phyloP scores from a whole-genome alignment of 1,140 invertebrate genomes.

The Papilio xuthus region DNA sequence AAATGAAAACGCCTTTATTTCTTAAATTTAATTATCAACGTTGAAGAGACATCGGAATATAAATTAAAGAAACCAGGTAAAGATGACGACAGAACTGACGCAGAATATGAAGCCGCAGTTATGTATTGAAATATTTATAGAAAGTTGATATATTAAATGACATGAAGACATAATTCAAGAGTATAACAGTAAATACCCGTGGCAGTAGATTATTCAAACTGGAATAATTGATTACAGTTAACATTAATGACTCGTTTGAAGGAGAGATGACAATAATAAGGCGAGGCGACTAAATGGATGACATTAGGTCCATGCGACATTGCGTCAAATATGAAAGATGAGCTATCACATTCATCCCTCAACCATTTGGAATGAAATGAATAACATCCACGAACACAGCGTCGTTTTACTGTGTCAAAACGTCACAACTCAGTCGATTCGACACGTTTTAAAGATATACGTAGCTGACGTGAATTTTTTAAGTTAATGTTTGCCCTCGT shows the following conservation, averaged over 20 bases:
- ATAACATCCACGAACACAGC: conserved; percentile 13
- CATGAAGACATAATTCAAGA: conserved; percentile 41
- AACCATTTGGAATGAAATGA: conserved; percentile 43
- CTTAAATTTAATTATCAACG: conserved; percentile 78
- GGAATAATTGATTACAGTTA: conserved; percentile 57
- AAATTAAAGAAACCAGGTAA: conserved; percentile 50
- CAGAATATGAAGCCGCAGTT: conserved; percentile 45
- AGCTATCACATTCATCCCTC: conserved; percentile 55
- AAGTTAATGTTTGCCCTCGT: conserved; percentile 41
- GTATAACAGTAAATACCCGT: conserved; percentile 44
- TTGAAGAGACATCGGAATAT: conserved; percentile 70
- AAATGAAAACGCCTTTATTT: conserved; percentile 67
- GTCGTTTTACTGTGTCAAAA: conserved; percentile 27
- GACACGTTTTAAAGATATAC: conserved; percentile 41
- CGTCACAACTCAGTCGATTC: not conserved
- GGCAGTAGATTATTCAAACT: conserved; percentile 44
- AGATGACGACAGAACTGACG: conserved; percentile 27
- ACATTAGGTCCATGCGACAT: conserved; percentile 55
- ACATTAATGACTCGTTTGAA: conserved; percentile 57
- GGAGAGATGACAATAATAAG: conserved; percentile 53
- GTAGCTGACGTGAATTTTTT: conserved; percentile 31
- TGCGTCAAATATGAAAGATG: conserved; percentile 67
- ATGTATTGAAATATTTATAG: conserved; percentile 63
- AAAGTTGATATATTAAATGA: conserved; percentile 65
- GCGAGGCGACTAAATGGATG: conserved; percentile 56